These are phyloP conservation scores for Geotrypetes seraphini DNA, from an alignment of 2,797 vertebrate species.

Conservation along the genomic window DNA sequence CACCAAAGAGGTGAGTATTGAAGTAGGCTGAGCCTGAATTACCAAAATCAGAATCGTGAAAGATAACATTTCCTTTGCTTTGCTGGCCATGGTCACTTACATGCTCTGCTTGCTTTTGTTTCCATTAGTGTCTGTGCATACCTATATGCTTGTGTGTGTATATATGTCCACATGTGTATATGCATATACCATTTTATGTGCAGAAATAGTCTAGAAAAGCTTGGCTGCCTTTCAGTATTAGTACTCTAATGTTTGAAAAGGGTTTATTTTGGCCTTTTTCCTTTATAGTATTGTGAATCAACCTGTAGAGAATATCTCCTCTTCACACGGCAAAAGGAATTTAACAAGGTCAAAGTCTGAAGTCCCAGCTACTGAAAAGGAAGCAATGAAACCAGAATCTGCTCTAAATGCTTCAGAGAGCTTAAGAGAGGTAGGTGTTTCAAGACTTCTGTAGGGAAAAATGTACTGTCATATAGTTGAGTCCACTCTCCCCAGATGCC, in stretches of 20 bases:
- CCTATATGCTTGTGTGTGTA: neutral
- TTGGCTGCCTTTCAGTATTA: too few species aligned
- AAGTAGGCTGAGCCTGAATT: conserved; percentile 21
- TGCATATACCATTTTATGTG: too few species aligned
- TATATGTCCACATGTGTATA: too few species aligned
- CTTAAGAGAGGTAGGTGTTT: conserved; percentile 48
- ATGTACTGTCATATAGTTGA: too few species aligned
- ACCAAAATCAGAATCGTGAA: conserved; percentile 25
- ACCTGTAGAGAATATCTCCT: conserved; percentile 58
- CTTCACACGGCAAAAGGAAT: conserved; percentile 53
- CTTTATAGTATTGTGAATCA: conserved; percentile 52
- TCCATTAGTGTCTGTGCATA: neutral
- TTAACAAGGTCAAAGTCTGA: conserved; percentile 51
- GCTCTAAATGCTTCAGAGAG: conserved; percentile 51
- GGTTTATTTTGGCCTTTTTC: neutral
- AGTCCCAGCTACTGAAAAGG: conserved; percentile 40
- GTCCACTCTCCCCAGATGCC: too few species aligned
- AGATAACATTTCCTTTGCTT: conserved; percentile 37
- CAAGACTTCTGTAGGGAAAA: too few species aligned
- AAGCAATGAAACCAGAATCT: conserved; percentile 37
- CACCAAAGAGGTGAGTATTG: conserved; percentile 72
- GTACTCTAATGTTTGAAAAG: too few species aligned
- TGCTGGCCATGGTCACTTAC: conserved; percentile 17
- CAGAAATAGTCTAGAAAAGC: too few species aligned
- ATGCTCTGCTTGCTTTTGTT: conserved; percentile 21